Conservation (phyloP, 2,113 vertebrate genomes). For the Electrona antarctica region DNA sequence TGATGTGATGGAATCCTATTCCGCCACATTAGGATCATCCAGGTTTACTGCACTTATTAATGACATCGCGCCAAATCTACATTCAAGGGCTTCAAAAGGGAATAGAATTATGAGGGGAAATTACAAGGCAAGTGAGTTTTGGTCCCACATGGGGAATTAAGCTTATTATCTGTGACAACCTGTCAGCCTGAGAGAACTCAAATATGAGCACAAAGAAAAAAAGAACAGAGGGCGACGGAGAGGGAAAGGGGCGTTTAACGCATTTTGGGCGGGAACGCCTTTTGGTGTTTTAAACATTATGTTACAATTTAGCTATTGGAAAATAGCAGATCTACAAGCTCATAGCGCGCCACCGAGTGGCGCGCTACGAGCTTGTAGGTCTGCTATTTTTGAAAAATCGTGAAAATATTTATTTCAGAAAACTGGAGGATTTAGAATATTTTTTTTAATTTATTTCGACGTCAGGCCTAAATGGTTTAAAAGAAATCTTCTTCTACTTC, state of each 20-base stretch:
- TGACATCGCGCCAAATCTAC: constrained; percentile 77
- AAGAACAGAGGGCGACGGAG: constrained; percentile 43
- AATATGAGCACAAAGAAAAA: constrained; percentile 67
- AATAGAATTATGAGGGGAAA: constrained; percentile 80
- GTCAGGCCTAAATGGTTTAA: too few relatives aligned
- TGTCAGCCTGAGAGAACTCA: constrained; percentile 78
- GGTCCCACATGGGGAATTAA: constrained; percentile 80
- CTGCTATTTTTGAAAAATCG: too few relatives aligned
- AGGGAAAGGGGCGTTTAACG: constrained; percentile 64
- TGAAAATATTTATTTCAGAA: too few relatives aligned
- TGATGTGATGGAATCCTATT: constrained; percentile 33
- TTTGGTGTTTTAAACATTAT: too few relatives aligned
- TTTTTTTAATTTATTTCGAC: too few relatives aligned
- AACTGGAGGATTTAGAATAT: too few relatives aligned
- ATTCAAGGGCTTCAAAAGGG: constrained; percentile 75
- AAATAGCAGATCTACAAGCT: too few relatives aligned
- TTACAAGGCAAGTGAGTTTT: constrained; percentile 79
- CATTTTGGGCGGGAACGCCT: too few relatives aligned
- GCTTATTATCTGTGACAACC: constrained; percentile 85
- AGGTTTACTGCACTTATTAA: constrained; percentile 57
- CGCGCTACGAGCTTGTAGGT: too few relatives aligned
- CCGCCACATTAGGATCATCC: constrained; percentile 47
- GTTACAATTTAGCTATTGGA: too few relatives aligned
- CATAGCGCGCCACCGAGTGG: too few relatives aligned
- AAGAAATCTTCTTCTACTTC: constrained; percentile 41